Evolutionary conservation across 1,140 invertebrate species (phyloP).

Genomic region (Meteorus sp.): DNA sequence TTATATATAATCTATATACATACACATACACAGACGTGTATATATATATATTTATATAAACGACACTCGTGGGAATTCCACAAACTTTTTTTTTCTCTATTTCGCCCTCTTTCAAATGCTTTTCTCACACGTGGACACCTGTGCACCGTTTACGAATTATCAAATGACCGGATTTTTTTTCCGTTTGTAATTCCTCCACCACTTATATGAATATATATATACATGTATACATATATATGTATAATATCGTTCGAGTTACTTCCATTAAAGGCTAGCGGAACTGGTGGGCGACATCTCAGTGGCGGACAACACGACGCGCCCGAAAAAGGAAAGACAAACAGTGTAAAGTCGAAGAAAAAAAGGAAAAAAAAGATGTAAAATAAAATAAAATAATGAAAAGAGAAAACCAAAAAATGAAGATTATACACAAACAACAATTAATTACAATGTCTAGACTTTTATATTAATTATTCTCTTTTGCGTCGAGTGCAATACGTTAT

Average conservation of each 20-base stretch:
- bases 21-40: not conserved
- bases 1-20: not conserved
- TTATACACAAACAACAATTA: too few relatives aligned
- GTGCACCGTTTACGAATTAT: not conserved
- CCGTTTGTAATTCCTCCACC: not conserved
- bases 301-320: not conserved
- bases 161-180: not conserved
- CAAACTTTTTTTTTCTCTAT: not conserved
- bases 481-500: too few relatives aligned
- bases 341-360: too few relatives aligned
- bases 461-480: too few relatives aligned
- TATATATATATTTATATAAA: not conserved
- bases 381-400: too few relatives aligned
- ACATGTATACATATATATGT: not conserved
- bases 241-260: not conserved
- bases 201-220: too few relatives aligned
- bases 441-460: too few relatives aligned
- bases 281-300: conserved; percentile 17
- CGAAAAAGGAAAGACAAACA: not conserved
- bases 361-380: too few relatives aligned
- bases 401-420: too few relatives aligned
- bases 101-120: not conserved
- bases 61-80: not conserved
- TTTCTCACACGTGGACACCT: conserved; percentile 20
- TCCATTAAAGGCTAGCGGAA: conserved; percentile 16